A percentile compares a stretch with the other conserved stretches of the same genome.
Conservation (phyloP, 2,888 invertebrate species). For the Ophion ventricosus region DNA sequence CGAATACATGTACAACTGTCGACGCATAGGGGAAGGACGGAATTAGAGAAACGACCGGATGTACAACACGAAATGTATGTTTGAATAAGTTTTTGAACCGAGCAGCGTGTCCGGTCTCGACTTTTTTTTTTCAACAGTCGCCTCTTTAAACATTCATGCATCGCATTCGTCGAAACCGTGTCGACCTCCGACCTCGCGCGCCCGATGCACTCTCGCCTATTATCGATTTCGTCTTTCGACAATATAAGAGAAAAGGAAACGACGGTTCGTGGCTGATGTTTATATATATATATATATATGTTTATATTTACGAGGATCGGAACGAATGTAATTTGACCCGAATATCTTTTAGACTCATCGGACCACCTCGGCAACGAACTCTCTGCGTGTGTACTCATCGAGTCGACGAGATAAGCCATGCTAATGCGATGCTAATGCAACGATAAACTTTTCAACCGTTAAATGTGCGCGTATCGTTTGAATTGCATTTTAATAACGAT, state of each 20-base stretch:
- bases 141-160: slow-evolving; percentile 59
- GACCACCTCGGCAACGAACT: slow-evolving; percentile 18
- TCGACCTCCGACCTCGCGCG: slow-evolving; percentile 35
- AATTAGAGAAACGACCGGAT: slow-evolving; percentile 38
- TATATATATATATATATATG: background rate
- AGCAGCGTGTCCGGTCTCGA: background rate
- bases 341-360: slow-evolving; percentile 15
- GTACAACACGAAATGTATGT: slow-evolving; percentile 31
- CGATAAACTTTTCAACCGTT: background rate
- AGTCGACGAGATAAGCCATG: background rate
- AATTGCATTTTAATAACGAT: background rate
- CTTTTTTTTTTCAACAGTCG: slow-evolving; percentile 24
- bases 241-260: slow-evolving; percentile 19
- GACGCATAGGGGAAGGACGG: background rate
- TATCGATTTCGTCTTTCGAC: slow-evolving; percentile 35
- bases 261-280: background rate
- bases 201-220: slow-evolving; percentile 4
- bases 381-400: slow-evolving; percentile 30
- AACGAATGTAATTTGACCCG: slow-evolving; percentile 44
- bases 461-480: background rate
- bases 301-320: slow-evolving; percentile 20
- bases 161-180: slow-evolving; percentile 14
- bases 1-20: background rate
- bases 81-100: slow-evolving; percentile 36
- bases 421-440: background rate